Conservation (phyloP, 2,113 vertebrate genomes). For the Anarrhichthys ocellatus region DNA sequence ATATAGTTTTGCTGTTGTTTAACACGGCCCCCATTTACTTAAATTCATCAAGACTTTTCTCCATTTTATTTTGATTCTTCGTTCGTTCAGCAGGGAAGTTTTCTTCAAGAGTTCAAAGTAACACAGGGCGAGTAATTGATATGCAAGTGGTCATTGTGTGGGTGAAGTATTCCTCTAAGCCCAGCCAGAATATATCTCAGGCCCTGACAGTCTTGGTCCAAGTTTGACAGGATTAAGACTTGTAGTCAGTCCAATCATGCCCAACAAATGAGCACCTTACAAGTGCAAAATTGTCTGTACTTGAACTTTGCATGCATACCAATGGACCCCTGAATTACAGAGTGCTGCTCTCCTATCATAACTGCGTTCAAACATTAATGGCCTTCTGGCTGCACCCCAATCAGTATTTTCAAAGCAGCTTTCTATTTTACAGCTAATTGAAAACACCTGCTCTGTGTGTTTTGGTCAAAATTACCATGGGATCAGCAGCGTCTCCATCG, state of each 20-base stretch:
- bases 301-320: slow-evolving; percentile 27
- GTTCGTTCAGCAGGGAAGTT: background rate
- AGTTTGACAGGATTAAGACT: background rate
- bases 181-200: background rate
- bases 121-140: background rate
- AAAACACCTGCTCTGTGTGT: slow-evolving; percentile 56
- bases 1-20: too few species aligned
- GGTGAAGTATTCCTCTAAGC: background rate
- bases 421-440: slow-evolving; percentile 52
- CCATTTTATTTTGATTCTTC: background rate
- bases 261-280: background rate
- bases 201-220: background rate
- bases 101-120: background rate
- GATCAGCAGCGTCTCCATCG: slow-evolving; percentile 58
- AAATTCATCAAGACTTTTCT: too few species aligned
- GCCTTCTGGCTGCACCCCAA: slow-evolving; percentile 23
- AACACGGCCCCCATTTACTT: too few species aligned
- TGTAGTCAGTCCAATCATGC: background rate
- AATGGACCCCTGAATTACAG: slow-evolving; percentile 9
- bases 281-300: background rate
- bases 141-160: background rate
- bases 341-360: slow-evolving; percentile 16
- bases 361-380: slow-evolving; percentile 41
- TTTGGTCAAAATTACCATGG: slow-evolving; percentile 40
- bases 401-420: slow-evolving; percentile 25